Evolutionary conservation across 2,113 vertebrate genomes (phyloP).

Genomic region (Panthera leo): DNA sequence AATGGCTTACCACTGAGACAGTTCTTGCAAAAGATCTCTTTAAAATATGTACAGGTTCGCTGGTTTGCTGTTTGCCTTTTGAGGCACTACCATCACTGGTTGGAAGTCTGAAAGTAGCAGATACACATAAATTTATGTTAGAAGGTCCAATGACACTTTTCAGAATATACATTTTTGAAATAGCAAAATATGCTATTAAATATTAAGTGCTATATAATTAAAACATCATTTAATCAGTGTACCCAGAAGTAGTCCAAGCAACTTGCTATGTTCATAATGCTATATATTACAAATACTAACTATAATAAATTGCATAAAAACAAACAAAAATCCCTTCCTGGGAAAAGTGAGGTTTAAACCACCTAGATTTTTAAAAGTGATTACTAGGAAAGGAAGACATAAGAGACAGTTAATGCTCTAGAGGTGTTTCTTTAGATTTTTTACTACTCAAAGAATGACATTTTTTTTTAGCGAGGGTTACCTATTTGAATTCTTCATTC

Average conservation of each 20-base stretch:
- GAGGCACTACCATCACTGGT: conserved; percentile 97
- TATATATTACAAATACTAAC: background rate
- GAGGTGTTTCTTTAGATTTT: background rate
- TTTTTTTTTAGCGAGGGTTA: background rate
- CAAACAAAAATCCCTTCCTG: background rate
- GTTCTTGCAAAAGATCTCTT: conserved; percentile 98
- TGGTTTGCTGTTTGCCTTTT: conserved; percentile 98
- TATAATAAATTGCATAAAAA: background rate
- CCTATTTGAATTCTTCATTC: conserved; percentile 28
- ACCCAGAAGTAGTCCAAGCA: background rate
- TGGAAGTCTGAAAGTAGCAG: conserved; percentile 88
- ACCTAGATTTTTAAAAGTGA: conserved; percentile 8
- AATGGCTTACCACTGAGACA: conserved; percentile 93
- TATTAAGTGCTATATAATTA: background rate
- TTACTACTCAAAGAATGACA: background rate
- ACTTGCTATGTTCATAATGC: background rate
- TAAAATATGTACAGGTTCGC: conserved; percentile 97
- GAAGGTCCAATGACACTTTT: conserved; percentile 1
- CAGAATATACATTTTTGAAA: background rate
- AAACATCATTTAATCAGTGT: background rate
- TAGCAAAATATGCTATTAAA: background rate
- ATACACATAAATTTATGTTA: conserved; percentile 18
- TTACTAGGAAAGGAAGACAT: background rate
- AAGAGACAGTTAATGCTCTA: background rate
- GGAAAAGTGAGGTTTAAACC: conserved; percentile 21